phyloP scores from a whole-genome alignment of 2,113 vertebrate genomes.

The Eulemur rufifrons region DNA sequence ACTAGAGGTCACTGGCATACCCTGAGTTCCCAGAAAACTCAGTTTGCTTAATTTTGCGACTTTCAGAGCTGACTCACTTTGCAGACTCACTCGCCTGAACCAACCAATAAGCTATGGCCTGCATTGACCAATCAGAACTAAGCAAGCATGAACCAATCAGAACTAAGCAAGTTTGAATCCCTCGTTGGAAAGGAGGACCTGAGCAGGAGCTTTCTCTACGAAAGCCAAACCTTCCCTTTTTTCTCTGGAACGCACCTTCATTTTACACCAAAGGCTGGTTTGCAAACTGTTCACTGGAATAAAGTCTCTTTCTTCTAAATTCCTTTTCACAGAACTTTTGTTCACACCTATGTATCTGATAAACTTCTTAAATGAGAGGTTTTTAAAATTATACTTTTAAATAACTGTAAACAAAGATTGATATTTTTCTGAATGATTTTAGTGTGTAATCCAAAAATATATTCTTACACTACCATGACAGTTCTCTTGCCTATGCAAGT shows the following conservation, averaged over 20 bases:
- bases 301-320: not conserved
- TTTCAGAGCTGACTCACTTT: not conserved
- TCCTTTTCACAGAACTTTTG: not conserved
- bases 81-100: not conserved
- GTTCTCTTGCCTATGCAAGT: not conserved
- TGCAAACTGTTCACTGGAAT: not conserved
- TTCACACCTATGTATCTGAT: not conserved
- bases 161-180: not conserved
- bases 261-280: not conserved
- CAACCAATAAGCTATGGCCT: not conserved
- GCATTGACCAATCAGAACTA: not conserved
- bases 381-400: constrained; percentile 12
- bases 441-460: not conserved
- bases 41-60: not conserved
- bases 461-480: not conserved
- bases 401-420: not conserved
- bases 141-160: not conserved
- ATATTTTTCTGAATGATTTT: constrained; percentile 2
- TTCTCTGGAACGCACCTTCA: not conserved
- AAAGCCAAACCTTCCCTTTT: not conserved
- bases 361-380: not conserved
- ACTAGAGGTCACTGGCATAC: not conserved
- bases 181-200: not conserved
- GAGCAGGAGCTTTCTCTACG: not conserved
- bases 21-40: not conserved